These are phyloP conservation scores for Drosophila tani DNA, from an alignment of 1,140 invertebrate genomes.

Conservation along the genomic window DNA sequence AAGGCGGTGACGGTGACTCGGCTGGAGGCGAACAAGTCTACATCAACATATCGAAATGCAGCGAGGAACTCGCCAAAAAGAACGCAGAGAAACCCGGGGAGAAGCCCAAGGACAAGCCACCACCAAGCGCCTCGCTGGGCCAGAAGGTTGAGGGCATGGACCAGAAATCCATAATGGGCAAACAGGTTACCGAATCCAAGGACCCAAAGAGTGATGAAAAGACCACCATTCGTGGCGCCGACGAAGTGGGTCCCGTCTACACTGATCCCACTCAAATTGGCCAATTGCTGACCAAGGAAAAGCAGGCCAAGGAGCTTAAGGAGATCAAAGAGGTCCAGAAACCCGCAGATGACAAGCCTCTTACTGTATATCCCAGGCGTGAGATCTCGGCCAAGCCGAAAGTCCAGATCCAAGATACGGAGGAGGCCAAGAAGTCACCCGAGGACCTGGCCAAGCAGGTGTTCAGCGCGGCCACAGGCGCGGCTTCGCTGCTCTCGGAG, in stretches of 20 bases:
- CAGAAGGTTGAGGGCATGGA: background rate
- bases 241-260: constrained; percentile 19
- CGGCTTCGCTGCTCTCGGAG: constrained; percentile 35
- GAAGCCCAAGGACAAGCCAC: constrained; percentile 6
- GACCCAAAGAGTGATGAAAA: background rate
- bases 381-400: constrained; percentile 11
- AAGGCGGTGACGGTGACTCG: too few species aligned
- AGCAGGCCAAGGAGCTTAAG: constrained; percentile 3
- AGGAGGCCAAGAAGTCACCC: background rate
- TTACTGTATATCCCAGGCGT: constrained; percentile 28
- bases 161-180: background rate
- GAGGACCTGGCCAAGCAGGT: constrained; percentile 39
- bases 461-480: constrained; percentile 36
- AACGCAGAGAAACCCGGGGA: background rate
- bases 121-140: constrained; percentile 9
- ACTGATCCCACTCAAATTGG: constrained; percentile 19
- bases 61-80: background rate
- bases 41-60: constrained; percentile 12
- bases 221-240: background rate
- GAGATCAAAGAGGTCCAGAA: background rate
- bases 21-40: background rate
- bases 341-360: background rate
- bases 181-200: background rate
- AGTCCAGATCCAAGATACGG: background rate
- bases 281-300: constrained; percentile 1